These are phyloP conservation scores for Orchesella flavescens DNA, from an alignment of 2,888 invertebrate genomes.

Conservation along the genomic window DNA sequence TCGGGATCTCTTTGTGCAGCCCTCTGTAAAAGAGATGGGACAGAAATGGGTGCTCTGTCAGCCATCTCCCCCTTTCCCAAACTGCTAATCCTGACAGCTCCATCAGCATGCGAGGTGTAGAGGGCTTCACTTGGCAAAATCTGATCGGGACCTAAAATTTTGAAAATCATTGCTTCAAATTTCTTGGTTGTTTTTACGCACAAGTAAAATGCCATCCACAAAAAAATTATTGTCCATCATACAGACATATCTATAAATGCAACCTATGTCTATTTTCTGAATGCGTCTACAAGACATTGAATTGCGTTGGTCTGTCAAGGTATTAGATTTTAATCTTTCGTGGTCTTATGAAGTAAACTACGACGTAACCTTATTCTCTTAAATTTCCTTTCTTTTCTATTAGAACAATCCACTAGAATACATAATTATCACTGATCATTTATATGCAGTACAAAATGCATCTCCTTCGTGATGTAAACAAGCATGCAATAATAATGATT, in stretches of 20 bases:
- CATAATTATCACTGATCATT: background rate
- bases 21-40: constrained; percentile 82
- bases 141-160: constrained; percentile 79
- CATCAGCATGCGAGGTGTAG: constrained; percentile 78
- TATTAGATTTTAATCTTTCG: background rate
- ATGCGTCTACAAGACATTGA: too few relatives aligned
- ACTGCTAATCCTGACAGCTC: constrained; percentile 80
- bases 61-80: constrained; percentile 73
- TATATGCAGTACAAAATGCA: too few relatives aligned
- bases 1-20: constrained; percentile 81
- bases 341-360: background rate
- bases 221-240: too few relatives aligned
- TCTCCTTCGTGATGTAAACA: background rate
- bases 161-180: too few relatives aligned
- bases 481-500: background rate
- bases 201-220: too few relatives aligned
- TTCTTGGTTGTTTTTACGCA: too few relatives aligned
- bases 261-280: too few relatives aligned
- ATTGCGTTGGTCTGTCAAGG: too few relatives aligned
- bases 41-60: constrained; percentile 79
- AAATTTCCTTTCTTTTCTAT: background rate
- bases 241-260: too few relatives aligned
- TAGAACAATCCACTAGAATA: too few relatives aligned
- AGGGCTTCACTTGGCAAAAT: constrained; percentile 79
- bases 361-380: background rate